Percentiles rank a stretch among this genome's conserved stretches.
Conservation (phyloP, 2,888 invertebrate genomes). For the Oscheius sp. region DNA sequence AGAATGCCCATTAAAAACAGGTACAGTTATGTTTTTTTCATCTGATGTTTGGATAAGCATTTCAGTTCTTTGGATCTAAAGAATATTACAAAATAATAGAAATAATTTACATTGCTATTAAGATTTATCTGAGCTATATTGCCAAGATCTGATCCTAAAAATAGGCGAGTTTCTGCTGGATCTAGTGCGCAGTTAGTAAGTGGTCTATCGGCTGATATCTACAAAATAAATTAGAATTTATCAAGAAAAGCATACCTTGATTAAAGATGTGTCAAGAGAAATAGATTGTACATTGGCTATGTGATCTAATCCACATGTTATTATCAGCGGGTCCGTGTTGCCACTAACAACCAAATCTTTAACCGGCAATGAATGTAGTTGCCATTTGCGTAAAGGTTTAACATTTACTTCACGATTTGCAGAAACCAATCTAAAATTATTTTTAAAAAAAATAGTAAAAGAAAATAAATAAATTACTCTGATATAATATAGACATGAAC, state of each 20-base stretch:
- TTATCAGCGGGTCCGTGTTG: slow-evolving; percentile 50
- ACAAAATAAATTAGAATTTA: slow-evolving; percentile 18
- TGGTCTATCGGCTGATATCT: slow-evolving; percentile 57
- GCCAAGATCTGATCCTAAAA: slow-evolving; percentile 58
- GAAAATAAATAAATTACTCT: slow-evolving; percentile 41
- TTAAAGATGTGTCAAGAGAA: slow-evolving; percentile 45
- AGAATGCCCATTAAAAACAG: slow-evolving; percentile 45
- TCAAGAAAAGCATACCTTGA: slow-evolving; percentile 44
- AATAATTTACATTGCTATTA: slow-evolving; percentile 33
- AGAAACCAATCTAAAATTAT: slow-evolving; percentile 34
- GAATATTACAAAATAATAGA: background rate
- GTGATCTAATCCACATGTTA: slow-evolving; percentile 56
- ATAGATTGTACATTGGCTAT: slow-evolving; percentile 50
- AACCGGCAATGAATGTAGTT: slow-evolving; percentile 55
- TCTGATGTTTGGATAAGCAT: slow-evolving; percentile 44
- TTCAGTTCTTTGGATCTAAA: slow-evolving; percentile 36
- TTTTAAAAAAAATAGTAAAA: background rate
- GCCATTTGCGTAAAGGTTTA: slow-evolving; percentile 51
- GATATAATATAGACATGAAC: slow-evolving; percentile 55
- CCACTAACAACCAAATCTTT: slow-evolving; percentile 49
- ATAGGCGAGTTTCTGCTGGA: slow-evolving; percentile 56
- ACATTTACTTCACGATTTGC: slow-evolving; percentile 41
- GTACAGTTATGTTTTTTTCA: slow-evolving; percentile 41
- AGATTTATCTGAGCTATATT: slow-evolving; percentile 54
- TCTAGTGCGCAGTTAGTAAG: slow-evolving; percentile 58